Base-by-base conservation (phyloP, 2,888 invertebrate species). In the Eristalinus sepulchralis region DNA sequence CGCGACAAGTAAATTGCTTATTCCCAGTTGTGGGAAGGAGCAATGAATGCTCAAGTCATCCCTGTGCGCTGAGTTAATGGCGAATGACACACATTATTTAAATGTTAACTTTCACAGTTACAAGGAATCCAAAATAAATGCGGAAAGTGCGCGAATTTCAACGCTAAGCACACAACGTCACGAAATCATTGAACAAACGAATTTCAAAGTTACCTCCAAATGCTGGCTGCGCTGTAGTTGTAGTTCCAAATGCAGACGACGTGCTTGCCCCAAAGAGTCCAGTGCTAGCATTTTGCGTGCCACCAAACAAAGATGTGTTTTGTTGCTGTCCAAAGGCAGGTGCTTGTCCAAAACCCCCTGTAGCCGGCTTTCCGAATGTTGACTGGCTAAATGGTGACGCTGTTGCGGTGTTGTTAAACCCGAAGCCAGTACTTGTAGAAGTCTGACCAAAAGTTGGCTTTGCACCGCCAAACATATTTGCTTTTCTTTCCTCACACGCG, bases 261-360 rank as follows among this genome's bases (percentile, higher is more conserved):
- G 95, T 94, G 0, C 94, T 93, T 0, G 94, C 93, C 5, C 96
- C 95, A 85, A 92, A 92, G 4, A 92, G 77, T 2, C 91, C 91
- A 4, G 90, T 81, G 2, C 89, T 88, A 57, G 91, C 90, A 33
- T 93, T 91, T 79, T 94, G 94, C 47, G 94, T 91, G 9, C 94
- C 91, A 62, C 94, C 95, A 91, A 95, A 95, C 73, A 95, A 91
- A 13, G 95, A 93, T 36, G 94, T 92, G 62, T 93, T 91, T 77
- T 90, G 92, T 78, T 91, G 93, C 1, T 90, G 88, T 0, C 96
- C 96, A 92, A 97, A 97, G 0, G 96, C 94, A 0, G 96, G 94
- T 5, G 96, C 93, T 2, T 94, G 94, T 34, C 96, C 96, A 81
- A 96, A 96, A 68, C 94, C 94, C 0, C 94, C 93, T 1, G 94